Evolutionary conservation across 1,140 invertebrate genomes (phyloP), one percentile per base, ranked within the genome.

Genomic region (Hylaeus volcanicus): DNA sequence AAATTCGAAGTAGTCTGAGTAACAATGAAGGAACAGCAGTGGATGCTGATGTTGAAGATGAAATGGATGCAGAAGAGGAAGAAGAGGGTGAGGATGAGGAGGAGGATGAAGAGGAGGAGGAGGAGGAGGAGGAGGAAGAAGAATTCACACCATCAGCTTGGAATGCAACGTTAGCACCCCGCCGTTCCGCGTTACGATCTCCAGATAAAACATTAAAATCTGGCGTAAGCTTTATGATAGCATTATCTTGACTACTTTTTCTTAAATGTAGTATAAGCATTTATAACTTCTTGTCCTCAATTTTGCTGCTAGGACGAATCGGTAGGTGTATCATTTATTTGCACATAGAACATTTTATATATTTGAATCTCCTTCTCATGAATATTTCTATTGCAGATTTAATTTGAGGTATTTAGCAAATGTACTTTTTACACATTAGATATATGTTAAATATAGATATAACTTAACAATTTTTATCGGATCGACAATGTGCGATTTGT

Each of bases 111-210:
- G 89, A 89, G 45, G 92, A 92, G 48, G 92, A 92, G 51, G 93
- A 93, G 55, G 95, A 94, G 70, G 90, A 92, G 45, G 93, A 93
- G 48, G 93, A 93, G 51, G 92, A 93, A 63, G 93, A 94, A 74
- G 95, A 95, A 79, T 95, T 95, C 74, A 93, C 94, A 1, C 94
- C 94, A 5, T 95, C 94, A 0, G 94, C 94, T 14, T 95, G 95
- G 95, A 93, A 95, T 82, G 93, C 93, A 41, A 89, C 93, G 70
- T 93, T 95, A 41, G 94, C 93, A 2, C 95, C 95, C n/a, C 93
- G 92, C 74, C 92, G 94, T 78, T 94, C 95, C 9, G 93, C 94
- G 3, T 86, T 95, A 8, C 93, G 92, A 79, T 94, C 93, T 71
- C 94, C 94, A 12, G 94, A 94, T 60, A 94, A 93, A 86, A 93